phyloP scores from a whole-genome alignment of 2,888 invertebrate genomes.

The Dasypogon diadema region DNA sequence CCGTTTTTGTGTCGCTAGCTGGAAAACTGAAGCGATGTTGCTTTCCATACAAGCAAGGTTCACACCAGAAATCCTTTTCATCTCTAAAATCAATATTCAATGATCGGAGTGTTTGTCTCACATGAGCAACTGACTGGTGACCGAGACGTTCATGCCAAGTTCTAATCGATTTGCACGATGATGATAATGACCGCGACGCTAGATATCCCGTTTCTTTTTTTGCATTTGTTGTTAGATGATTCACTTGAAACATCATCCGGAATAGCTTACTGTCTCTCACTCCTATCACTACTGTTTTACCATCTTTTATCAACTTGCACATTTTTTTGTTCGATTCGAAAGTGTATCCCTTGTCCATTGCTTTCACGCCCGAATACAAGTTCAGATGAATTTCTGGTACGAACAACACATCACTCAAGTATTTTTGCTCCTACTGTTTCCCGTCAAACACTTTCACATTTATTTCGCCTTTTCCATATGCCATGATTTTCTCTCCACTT shows the following conservation, averaged over 20 bases:
- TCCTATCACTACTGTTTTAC: conserved; percentile 49
- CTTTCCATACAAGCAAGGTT: conserved; percentile 53
- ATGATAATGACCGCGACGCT: not conserved
- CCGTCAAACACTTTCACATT: not conserved
- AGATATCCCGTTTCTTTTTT: not conserved
- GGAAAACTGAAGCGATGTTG: conserved; percentile 53
- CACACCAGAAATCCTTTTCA: conserved; percentile 51
- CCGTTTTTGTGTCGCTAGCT: conserved; percentile 39
- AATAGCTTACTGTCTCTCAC: conserved; percentile 25
- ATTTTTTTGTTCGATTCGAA: conserved; percentile 38
- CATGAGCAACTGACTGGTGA: conserved; percentile 53
- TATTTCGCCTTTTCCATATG: not conserved
- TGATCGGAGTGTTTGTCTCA: conserved; percentile 44
- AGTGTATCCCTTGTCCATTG: conserved; percentile 50
- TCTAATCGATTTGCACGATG: not conserved
- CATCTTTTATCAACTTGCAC: conserved; percentile 50
- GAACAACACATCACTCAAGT: conserved; percentile 14
- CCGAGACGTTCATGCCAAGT: conserved; percentile 52
- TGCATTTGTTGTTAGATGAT: too few relatives aligned
- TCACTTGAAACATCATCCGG: conserved; percentile 34
- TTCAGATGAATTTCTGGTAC: conserved; percentile 46
- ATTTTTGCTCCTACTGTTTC: not conserved
- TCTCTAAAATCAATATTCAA: not conserved
- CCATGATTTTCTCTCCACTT: not conserved
- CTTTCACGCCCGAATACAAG: conserved; percentile 53